Base-by-base conservation (phyloP, 2,888 invertebrate genomes). In the Drosophila neotestacea region DNA sequence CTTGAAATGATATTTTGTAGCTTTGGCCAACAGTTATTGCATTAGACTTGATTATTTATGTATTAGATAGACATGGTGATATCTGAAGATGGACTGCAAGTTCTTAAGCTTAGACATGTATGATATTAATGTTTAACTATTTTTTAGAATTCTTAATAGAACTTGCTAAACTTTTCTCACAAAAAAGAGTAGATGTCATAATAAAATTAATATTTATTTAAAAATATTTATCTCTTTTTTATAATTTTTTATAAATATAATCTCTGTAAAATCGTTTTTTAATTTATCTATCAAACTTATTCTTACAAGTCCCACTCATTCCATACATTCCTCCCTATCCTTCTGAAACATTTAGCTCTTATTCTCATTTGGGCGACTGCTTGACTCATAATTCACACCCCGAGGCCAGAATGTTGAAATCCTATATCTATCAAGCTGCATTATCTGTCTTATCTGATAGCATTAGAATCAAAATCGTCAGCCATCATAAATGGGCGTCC, bases 401-500 rank as follows among this genome's bases (percentile, higher is more conserved):
- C 11, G 10, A 11, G 58, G 58, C 7, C 27, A 46, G 3, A 42
- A 44, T 44, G 34, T 55, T 48, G 56, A 48, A 32, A 58, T 64
- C 36, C 28, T 56, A 48, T 56, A 46, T 63, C 22, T 56, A 41
- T 32, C 30, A 47, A 65, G 41, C 46, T 32, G 48, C 46, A 65
- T 60, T 46, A 27, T 54, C 55, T 70, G 50, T 13, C 38, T 39
- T 73, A 64, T 65, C 60, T 46, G 52, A 41, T 64, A 10, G 66
- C 70, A 73, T 80, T 70, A 63, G 65, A 75, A 65, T 74, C 74
- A 22, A 65, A 70, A 56, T 73, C 76, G 63, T 42, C 60, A 66
- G 72, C 51, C 81, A 63, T 72, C 81, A 73, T 73, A 73, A 79
- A 61, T 66, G 73, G 32, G 28, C 55, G 66, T 69, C 28, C 67